phyloP scores from a whole-genome alignment of 2,888 invertebrate genomes.

The Drosophila nigricruria region DNA sequence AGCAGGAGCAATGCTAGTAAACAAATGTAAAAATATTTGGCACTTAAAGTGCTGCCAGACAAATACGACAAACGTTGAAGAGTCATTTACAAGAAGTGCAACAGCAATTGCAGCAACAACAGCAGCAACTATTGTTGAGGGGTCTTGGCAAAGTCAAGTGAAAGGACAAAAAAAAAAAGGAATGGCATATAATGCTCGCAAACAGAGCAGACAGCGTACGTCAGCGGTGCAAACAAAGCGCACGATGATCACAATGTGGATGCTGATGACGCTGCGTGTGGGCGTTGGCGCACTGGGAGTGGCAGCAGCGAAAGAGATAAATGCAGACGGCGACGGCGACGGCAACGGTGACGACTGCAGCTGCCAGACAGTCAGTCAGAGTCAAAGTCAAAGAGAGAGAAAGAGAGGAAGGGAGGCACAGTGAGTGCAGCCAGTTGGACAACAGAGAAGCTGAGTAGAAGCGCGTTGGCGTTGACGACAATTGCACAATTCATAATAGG shows the following conservation, averaged over 20 bases:
- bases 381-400: slow-evolving; percentile 1
- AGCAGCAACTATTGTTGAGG: slow-evolving; percentile 23
- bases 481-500: slow-evolving; percentile 80
- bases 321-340: slow-evolving; percentile 28
- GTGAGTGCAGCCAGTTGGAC: slow-evolving; percentile 60
- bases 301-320: slow-evolving; percentile 36
- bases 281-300: slow-evolving; percentile 7
- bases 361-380: slow-evolving; percentile 51
- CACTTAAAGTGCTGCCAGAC: slow-evolving; percentile 79
- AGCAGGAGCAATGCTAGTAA: slow-evolving; percentile 46
- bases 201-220: slow-evolving; percentile 68
- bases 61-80: slow-evolving; percentile 78
- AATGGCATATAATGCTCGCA: slow-evolving; percentile 66
- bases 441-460: slow-evolving; percentile 44
- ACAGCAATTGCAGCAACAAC: slow-evolving; percentile 34
- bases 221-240: slow-evolving; percentile 66
- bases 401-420: slow-evolving; percentile 10
- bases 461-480: slow-evolving; percentile 73
- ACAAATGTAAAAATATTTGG: slow-evolving; percentile 79
- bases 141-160: slow-evolving; percentile 49
- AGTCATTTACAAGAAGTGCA: slow-evolving; percentile 77
- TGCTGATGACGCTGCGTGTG: slow-evolving; percentile 20
- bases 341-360: slow-evolving; percentile 31
- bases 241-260: slow-evolving; percentile 30
- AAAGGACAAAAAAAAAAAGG: slow-evolving; percentile 46